phyloP scores from a whole-genome alignment of 2,888 invertebrate species.

The Diloba caeruleocephala region DNA sequence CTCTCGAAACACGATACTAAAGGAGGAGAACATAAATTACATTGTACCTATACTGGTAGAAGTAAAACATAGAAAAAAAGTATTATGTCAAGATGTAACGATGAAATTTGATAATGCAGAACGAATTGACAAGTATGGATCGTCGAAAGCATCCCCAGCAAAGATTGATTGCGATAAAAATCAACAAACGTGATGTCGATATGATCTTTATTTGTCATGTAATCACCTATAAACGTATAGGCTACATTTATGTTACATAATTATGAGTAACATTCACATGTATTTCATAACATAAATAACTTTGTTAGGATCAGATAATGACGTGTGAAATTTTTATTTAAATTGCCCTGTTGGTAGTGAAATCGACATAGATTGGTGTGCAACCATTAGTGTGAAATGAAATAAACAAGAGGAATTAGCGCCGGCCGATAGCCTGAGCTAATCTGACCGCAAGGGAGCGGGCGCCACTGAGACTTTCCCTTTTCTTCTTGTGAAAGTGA shows the following conservation, averaged over 20 bases:
- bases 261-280: conserved; percentile 50
- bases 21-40: conserved; percentile 54
- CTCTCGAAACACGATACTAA: conserved; percentile 48
- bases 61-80: conserved; percentile 7
- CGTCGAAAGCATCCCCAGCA: conserved; percentile 63
- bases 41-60: conserved; percentile 4
- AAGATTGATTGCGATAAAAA: conserved; percentile 75
- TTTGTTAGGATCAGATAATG: conserved; percentile 33
- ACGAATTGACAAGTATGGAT: conserved; percentile 63
- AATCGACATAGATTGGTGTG: conserved; percentile 69
- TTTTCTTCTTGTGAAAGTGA: conserved; percentile 88
- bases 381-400: conserved; percentile 76
- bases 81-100: conserved; percentile 4
- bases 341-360: conserved; percentile 60
- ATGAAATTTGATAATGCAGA: conserved; percentile 41
- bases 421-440: conserved; percentile 76
- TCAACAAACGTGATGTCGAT: conserved; percentile 70
- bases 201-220: conserved; percentile 61
- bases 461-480: conserved; percentile 83
- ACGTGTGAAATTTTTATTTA: conserved; percentile 44
- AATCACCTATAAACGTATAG: conserved; percentile 42
- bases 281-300: conserved; percentile 41
- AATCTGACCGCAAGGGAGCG: conserved; percentile 88
- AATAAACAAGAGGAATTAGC: conserved; percentile 85
- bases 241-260: conserved; percentile 62